Conservation (phyloP, 2,113 vertebrate genomes). For the Sturnus vulgaris region DNA sequence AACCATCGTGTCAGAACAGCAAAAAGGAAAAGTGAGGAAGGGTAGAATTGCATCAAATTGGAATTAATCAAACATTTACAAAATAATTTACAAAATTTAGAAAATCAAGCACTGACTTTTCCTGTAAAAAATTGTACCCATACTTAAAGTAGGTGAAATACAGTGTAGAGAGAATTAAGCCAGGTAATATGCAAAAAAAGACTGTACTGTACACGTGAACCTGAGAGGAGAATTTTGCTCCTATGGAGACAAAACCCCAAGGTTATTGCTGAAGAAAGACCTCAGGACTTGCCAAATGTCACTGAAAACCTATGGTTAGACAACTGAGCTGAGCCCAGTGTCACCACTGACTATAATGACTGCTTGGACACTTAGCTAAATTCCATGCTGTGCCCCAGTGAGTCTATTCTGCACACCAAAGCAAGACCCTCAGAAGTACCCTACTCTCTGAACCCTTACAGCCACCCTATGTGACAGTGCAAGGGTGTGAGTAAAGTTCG, state of each 20-base stretch:
- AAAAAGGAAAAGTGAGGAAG: neutral
- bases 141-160: neutral
- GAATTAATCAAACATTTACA: neutral
- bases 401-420: neutral
- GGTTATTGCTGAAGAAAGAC: neutral
- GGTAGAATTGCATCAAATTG: neutral
- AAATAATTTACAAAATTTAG: neutral
- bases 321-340: neutral
- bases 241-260: neutral
- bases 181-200: neutral
- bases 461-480: neutral
- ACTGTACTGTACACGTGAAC: neutral
- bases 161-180: neutral
- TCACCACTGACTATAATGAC: neutral
- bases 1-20: neutral
- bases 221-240: neutral
- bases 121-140: neutral
- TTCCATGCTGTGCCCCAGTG: neutral
- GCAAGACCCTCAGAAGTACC: neutral
- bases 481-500: neutral
- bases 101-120: neutral
- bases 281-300: neutral
- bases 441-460: neutral
- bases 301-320: neutral
- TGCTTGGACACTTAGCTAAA: neutral